Conservation (phyloP, 2,797 vertebrate genomes). For the Anguilla obscura region DNA sequence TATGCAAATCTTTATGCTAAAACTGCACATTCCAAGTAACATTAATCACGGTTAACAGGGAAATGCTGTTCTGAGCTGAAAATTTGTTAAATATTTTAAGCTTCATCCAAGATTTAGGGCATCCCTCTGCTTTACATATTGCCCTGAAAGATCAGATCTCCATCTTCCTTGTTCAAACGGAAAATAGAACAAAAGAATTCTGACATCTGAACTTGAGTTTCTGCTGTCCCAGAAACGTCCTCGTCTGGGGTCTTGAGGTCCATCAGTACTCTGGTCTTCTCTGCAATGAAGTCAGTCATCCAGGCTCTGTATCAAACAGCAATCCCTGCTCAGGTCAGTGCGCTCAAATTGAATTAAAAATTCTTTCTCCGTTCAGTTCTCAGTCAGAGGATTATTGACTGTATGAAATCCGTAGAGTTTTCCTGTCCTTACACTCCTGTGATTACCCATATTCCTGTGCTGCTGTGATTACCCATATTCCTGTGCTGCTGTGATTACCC, state of each 20-base stretch:
- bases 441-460: neutral
- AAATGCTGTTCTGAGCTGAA: neutral
- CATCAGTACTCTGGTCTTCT: neutral
- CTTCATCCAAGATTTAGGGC: neutral
- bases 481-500: neutral
- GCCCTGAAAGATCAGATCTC: neutral
- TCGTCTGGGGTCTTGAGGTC: neutral
- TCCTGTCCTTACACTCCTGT: neutral
- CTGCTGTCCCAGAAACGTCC: neutral
- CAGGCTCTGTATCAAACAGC: neutral
- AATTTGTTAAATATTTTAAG: neutral
- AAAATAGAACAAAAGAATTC: neutral
- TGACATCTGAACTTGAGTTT: neutral
- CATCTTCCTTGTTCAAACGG: neutral
- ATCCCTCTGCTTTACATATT: neutral
- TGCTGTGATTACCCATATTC: neutral
- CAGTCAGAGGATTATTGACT: neutral
- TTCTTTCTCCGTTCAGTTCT: neutral
- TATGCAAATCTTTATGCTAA: neutral
- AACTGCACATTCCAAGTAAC: neutral
- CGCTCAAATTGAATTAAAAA: neutral
- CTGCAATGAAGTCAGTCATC: neutral
- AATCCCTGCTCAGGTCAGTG: neutral
- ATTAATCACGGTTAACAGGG: neutral
- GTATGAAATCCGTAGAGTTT: neutral